Base-by-base conservation (phyloP, 2,888 invertebrate species). In the Pachliopta kotzebuea region DNA sequence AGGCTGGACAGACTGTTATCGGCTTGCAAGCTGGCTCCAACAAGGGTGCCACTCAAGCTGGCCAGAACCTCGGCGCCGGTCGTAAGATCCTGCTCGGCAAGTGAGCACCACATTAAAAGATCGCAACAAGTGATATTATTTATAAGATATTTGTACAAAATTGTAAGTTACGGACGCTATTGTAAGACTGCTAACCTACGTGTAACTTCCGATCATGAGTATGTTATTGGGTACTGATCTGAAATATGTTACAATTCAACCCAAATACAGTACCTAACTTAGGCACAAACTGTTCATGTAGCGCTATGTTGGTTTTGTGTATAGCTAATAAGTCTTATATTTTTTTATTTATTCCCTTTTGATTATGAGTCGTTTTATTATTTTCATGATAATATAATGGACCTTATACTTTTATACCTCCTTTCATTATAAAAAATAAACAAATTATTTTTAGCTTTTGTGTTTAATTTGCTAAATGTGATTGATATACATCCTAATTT, bases 11-110 rank as follows among this genome's bases (percentile, higher is more conserved):
- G 90, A 94, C 95, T 72, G 93, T 98, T 78, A 96, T 99, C 77
- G 98, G 98, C 77, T 95, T 99, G 60, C 98, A 99, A 88, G 98
- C 98, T 74, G 99, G 99, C 67, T 95, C 95, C 85, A 99, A 99
- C 95, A 98, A 98, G 91, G 98, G 98, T 54, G 98, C 98, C 75
- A 95, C 96, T 68, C 98, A 98, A 89, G 95, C 97, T 31, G 98
- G 98, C 31, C 94, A 95, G 85, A 98, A 96, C 88, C 93, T 98
- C 67, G 98, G 98, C 70, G 97, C 97, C 71, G 95, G 96, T 75
- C 96, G 97, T 83, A 97, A 97, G 88, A 97, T 97, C 91, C 93
- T 98, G 80, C 93, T 97, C 83, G 97, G 97, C 93, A 97, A 98
- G 95, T 97, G 94, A 94, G 80, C 75, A 71, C 67, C 66, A 66